Evolutionary conservation across 1,140 invertebrate species (phyloP), one percentile per base, ranked within the genome.

Genomic region (Bombus impatiens): DNA sequence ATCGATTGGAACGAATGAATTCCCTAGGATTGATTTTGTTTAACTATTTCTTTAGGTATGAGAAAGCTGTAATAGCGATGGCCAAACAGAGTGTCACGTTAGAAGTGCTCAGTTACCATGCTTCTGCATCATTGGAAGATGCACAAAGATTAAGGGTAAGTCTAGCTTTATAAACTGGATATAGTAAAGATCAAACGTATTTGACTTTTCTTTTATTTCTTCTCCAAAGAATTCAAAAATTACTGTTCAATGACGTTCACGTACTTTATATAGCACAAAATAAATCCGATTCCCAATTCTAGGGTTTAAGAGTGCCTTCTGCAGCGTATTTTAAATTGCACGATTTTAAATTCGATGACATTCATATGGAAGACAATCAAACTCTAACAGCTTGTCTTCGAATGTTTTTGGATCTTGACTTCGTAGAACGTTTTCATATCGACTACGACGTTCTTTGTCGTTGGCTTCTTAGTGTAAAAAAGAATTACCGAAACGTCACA

Each of bases 81-180:
- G 98, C 98, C 76, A 99, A 99, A 94, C 98, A 99, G 95, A 98
- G 97, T 91, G 98, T 99, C 37, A 99, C 98, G 2, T 95, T 99
- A 77, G 98, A 99, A 95, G 98, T 99, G 85, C 96, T 99, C 88
- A 99, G 98, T 94, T 99, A 99, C 95, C 99, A 99, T 95, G 98
- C 98, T 28, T 98, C 98, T 4, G 98, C 98, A 59, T 98, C 98
- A 79, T 94, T 97, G 81, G 98, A 99, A 92, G 98, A 99, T 95
- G 98, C 98, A 25, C 96, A 97, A 93, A 96, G 96, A 94, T 95
- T 99, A 93, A 96, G 97, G 95, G 98, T 98, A 96, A 97, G 96
- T 93, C 78, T n/a, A 53, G 76, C 86, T 89, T 35, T 86, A 42
- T 12, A 5, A 32, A 0, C 4, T 28, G 2, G n/a, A 35, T 10